Conservation (phyloP, 1,140 invertebrate genomes). For the Aphelenchoides fujianensis region DNA sequence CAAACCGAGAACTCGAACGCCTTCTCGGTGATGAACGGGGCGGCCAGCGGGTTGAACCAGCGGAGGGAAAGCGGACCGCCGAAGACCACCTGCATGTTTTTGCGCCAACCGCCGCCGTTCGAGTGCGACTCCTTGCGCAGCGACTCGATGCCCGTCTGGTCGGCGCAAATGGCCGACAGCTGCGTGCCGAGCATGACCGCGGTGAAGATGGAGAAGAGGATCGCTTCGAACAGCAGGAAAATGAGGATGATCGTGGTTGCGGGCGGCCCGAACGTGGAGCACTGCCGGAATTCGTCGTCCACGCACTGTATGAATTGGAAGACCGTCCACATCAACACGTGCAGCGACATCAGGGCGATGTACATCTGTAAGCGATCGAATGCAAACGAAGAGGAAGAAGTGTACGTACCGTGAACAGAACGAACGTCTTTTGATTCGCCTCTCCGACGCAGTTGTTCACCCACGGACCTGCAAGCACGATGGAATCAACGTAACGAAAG, state of each 20-base stretch:
- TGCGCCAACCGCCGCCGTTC: constrained; percentile 60
- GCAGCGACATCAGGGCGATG: constrained; percentile 88
- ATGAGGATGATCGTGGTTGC: constrained; percentile 89
- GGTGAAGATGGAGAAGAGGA: constrained; percentile 97
- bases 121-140: constrained; percentile 48
- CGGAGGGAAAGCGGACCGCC: constrained; percentile 63
- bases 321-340: constrained; percentile 84
- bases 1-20: constrained; percentile 61
- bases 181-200: constrained; percentile 94
- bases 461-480: constrained; percentile 47
- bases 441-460: constrained; percentile 98
- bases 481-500: background rate
- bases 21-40: constrained; percentile 52
- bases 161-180: constrained; percentile 94
- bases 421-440: constrained; percentile 99
- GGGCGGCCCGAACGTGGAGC: constrained; percentile 85
- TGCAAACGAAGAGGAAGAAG: constrained; percentile 9
- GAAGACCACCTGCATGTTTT: constrained; percentile 65
- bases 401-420: constrained; percentile 88
- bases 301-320: constrained; percentile 92
- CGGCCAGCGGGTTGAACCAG: constrained; percentile 65
- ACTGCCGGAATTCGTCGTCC: constrained; percentile 81
- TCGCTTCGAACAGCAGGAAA: constrained; percentile 90
- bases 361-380: constrained; percentile 78
- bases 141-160: constrained; percentile 77